Conservation (phyloP, 2,888 invertebrate species). For the Philonicus albiceps region DNA sequence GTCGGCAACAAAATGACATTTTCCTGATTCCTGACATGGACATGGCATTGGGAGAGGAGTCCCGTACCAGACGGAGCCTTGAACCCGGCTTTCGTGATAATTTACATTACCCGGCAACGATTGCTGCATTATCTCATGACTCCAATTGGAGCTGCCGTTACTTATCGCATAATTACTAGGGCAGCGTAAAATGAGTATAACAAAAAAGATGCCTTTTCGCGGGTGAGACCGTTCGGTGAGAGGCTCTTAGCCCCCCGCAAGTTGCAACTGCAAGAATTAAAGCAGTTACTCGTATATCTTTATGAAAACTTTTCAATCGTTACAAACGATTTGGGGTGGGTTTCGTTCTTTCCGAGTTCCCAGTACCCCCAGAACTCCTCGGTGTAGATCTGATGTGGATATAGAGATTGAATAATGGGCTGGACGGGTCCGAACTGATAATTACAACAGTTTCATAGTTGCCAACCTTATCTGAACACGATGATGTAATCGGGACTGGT, state of each 20-base stretch:
- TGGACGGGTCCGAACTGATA: background rate
- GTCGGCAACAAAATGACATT: background rate
- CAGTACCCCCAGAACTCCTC: background rate
- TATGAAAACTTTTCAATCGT: conserved; percentile 10
- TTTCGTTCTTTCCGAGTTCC: background rate
- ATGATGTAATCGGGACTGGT: conserved; percentile 7
- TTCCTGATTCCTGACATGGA: background rate
- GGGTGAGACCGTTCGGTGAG: background rate
- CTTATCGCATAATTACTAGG: background rate
- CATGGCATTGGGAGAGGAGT: background rate
- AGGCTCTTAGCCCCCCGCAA: background rate
- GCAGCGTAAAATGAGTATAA: background rate
- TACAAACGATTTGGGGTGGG: background rate
- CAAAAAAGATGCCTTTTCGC: background rate
- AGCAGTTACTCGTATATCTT: background rate
- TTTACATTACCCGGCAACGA: background rate
- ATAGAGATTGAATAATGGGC: background rate
- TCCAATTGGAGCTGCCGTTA: background rate
- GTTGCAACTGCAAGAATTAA: conserved; percentile 18
- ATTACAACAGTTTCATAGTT: conserved; percentile 31
- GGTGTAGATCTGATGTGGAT: background rate
- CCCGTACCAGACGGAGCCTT: background rate
- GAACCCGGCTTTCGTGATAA: background rate
- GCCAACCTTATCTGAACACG: background rate
- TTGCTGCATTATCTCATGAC: conserved; percentile 5